These are phyloP conservation scores for Euplagia quadripunctaria DNA, from an alignment of 2,888 invertebrate genomes.

Conservation along the genomic window DNA sequence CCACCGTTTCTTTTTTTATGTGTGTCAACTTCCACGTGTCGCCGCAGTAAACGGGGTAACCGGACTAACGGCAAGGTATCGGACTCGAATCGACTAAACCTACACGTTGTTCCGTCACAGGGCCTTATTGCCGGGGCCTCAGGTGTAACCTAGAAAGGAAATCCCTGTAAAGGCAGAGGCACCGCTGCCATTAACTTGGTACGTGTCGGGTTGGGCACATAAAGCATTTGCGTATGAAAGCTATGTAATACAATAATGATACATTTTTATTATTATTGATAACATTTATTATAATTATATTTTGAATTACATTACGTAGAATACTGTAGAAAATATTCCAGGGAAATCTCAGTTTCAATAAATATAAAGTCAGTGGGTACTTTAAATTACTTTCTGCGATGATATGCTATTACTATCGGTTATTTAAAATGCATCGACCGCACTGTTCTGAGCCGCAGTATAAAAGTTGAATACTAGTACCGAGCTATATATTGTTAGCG, in stretches of 20 bases:
- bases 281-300: neutral
- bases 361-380: neutral
- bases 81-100: neutral
- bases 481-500: no score
- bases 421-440: neutral
- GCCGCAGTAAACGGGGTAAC: neutral
- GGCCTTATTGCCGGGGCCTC: neutral
- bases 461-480: no score
- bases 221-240: conserved; percentile 20
- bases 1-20: no score
- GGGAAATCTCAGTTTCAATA: neutral
- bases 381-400: neutral
- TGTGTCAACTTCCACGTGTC: neutral
- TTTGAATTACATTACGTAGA: neutral
- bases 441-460: no score
- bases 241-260: neutral
- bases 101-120: neutral
- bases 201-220: conserved; percentile 23
- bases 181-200: neutral
- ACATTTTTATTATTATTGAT: neutral
- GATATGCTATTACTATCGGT: neutral
- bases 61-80: neutral
- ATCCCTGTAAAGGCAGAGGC: neutral
- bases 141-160: neutral
- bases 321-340: neutral